Base-by-base conservation (phyloP, 2,888 invertebrate genomes). In the Steinernema hermaphroditum region DNA sequence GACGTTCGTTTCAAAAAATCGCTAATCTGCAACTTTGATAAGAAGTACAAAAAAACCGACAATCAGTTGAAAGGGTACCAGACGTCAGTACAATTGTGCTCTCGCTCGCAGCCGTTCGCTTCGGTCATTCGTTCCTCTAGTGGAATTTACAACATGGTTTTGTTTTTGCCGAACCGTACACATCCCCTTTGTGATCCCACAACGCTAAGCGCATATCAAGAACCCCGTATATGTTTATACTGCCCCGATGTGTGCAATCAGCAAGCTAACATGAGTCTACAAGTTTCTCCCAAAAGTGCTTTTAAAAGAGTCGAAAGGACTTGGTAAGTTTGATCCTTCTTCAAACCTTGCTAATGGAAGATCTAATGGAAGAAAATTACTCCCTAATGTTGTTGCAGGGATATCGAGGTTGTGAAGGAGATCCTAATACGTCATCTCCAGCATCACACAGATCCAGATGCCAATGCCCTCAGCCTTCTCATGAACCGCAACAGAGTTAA, bases 21-120 rank as follows among this genome's bases (percentile, higher is more conserved):
- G 62, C 62, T 62, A 62, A 62, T 62, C 62, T 62, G 62, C 62
- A 62, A 32, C 62, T 9, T 62, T 62, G 62, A 62, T 62, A 62
- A 62, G 27, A 62, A 62, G 62, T 62, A 19, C 62, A 32, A 62
- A 62, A 46, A 62, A 62, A 62, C 62, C 32, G 62, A 22, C 27
- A 27, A 32, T 62, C 62, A 32, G 62, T 62, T 62, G 32, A 62
- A 62, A 29, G 62, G 62, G 32, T 32, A 29, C 19, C 62, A 37
- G 16, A 34, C 62, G 27, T 62, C 16, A n/a, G 32, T 16, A 32
- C 29, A 27, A 62, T 16, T 62, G 62, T 62, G 6, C 46, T 6
- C 46, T 19, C n/a, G 4, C 46, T 46, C 46, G 22, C n/a, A 6
- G 22, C n/a, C 46, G 46, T 46, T 16, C 46, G n/a, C 46, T n/a